Evolutionary conservation across 2,888 invertebrate species (phyloP).

Genomic region (Philereme vetulata): DNA sequence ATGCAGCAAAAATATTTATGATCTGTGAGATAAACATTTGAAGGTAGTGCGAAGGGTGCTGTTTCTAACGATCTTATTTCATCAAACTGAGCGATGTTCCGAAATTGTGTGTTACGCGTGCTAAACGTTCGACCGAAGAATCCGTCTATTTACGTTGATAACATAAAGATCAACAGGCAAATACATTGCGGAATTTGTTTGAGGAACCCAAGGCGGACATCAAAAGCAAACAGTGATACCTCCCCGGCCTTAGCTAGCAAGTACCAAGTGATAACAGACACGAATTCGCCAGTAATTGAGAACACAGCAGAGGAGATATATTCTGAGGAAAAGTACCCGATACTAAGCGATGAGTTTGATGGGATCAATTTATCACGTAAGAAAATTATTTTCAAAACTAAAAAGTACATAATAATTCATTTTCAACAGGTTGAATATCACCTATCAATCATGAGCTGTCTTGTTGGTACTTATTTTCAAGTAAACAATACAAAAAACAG

Average conservation of each 20-base stretch:
- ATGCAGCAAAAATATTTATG: too few relatives aligned
- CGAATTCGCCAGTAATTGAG: conserved; percentile 87
- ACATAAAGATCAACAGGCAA: conserved; percentile 52
- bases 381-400: conserved; percentile 38
- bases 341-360: conserved; percentile 85
- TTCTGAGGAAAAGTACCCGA: conserved; percentile 55
- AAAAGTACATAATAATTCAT: too few relatives aligned
- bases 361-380: conserved; percentile 85
- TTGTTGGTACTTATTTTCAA: too few relatives aligned
- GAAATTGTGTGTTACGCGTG: conserved; percentile 28
- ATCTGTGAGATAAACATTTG: not conserved
- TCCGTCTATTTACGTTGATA: conserved; percentile 41
- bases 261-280: conserved; percentile 88
- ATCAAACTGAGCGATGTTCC: conserved; percentile 26
- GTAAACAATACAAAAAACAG: too few relatives aligned
- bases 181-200: conserved; percentile 67
- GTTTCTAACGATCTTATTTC: not conserved
- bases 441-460: too few relatives aligned
- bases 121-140: conserved; percentile 25
- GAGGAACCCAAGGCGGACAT: conserved; percentile 65
- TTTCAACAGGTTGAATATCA: too few relatives aligned
- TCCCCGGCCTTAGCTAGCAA: conserved; percentile 82
- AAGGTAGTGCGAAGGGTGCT: not conserved
- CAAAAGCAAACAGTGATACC: conserved; percentile 61
- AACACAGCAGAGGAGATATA: conserved; percentile 88